These are phyloP conservation scores for Poecilia latipinna DNA, from an alignment of 2,113 vertebrate species.

Conservation along the genomic window DNA sequence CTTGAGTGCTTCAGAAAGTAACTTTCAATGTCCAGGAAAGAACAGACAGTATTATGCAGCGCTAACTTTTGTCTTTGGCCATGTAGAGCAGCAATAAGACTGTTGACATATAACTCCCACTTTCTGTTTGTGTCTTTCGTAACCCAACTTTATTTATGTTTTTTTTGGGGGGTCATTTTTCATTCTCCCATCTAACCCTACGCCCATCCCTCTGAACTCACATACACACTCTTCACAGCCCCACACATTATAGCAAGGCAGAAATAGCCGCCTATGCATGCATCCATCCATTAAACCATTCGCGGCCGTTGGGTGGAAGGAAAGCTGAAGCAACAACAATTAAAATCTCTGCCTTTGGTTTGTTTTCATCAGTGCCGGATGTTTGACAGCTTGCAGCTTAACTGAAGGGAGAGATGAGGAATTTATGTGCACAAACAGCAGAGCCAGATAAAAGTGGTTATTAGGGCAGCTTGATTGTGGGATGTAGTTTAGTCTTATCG, in stretches of 20 bases:
- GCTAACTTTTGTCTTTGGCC: neutral
- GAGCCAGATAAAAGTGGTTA: constrained; percentile 42
- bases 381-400: constrained; percentile 43
- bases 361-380: constrained; percentile 57
- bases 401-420: constrained; percentile 32
- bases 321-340: constrained; percentile 41
- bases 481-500: constrained; percentile 54
- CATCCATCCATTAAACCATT: constrained; percentile 58
- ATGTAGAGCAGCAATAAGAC: neutral
- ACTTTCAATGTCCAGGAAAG: too few species aligned
- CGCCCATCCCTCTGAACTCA: neutral
- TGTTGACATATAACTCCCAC: constrained; percentile 11
- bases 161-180: neutral
- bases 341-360: constrained; percentile 45
- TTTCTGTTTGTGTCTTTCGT: constrained; percentile 20
- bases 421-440: constrained; percentile 23
- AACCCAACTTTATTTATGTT: neutral
- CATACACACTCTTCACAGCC: constrained; percentile 3
- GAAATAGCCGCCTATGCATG: constrained; percentile 47
- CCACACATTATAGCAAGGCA: constrained; percentile 41
- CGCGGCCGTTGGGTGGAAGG: constrained; percentile 32
- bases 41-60: neutral
- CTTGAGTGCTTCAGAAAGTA: too few species aligned
- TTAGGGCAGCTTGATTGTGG: constrained; percentile 50
- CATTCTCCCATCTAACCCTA: neutral